Percentiles rank a stretch among this genome's conserved stretches.
phyloP scores from a whole-genome alignment of 2,797 vertebrate species.

The Myotis findleyi region DNA sequence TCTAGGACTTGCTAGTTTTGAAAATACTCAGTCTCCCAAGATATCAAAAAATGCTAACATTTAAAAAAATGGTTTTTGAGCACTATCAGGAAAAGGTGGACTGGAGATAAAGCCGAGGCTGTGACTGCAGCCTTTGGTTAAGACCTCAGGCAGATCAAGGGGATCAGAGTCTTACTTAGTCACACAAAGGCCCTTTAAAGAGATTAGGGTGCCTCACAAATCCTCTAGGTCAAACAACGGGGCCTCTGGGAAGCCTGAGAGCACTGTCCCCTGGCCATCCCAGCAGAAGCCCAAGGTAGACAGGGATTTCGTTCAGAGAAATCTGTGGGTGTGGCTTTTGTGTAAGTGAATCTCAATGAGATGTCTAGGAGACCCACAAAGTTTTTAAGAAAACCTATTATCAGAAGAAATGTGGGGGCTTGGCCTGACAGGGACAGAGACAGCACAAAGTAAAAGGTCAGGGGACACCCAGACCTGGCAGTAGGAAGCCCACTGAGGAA shows the following conservation, averaged over 20 bases:
- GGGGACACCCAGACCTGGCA: neutral
- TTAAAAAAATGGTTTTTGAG: neutral
- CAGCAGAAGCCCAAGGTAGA: neutral
- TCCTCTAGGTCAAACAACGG: neutral
- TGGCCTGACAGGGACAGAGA: neutral
- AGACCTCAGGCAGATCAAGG: neutral
- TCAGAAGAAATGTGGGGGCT: neutral
- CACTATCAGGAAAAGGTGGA: neutral
- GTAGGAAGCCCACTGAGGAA: neutral
- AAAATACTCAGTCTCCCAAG: neutral
- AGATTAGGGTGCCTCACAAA: neutral
- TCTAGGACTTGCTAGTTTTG: neutral
- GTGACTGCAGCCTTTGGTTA: neutral
- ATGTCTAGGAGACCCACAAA: neutral
- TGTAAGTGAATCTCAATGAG: neutral
- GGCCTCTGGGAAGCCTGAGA: neutral
- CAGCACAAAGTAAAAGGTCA: neutral
- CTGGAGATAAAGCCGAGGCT: neutral
- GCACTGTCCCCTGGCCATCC: neutral
- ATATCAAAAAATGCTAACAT: neutral
- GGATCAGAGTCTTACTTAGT: neutral
- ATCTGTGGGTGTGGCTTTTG: neutral
- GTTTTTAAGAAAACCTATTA: neutral
- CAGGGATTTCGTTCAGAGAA: neutral
- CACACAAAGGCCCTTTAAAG: neutral